Conservation (phyloP, 1,140 invertebrate species). For the Hestina assimilis region DNA sequence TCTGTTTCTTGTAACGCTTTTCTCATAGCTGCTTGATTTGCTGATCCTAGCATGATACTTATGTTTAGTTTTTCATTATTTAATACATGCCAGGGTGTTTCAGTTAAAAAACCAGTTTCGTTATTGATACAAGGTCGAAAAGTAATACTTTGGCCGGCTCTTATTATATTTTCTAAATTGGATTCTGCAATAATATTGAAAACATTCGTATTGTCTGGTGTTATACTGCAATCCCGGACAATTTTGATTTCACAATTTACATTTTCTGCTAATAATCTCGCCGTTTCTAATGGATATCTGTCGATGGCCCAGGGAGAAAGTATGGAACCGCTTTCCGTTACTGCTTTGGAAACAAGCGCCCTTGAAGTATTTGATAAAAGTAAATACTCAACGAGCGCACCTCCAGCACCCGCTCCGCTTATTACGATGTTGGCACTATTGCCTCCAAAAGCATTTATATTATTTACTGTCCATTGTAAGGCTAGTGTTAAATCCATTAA, state of each 20-base stretch:
- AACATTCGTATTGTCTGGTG: constrained; percentile 2
- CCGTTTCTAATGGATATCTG: constrained; percentile 41
- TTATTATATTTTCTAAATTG: constrained; percentile 33
- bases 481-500: constrained; percentile 84
- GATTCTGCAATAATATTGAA: constrained; percentile 1
- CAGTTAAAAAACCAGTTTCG: constrained; percentile 33
- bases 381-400: constrained; percentile 49
- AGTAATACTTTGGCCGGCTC: constrained; percentile 22
- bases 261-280: constrained; percentile 24
- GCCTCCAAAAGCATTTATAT: constrained; percentile 85
- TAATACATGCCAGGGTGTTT: constrained; percentile 45
- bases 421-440: constrained; percentile 75
- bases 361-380: constrained; percentile 43
- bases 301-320: constrained; percentile 59
- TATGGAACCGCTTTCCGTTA: constrained; percentile 55
- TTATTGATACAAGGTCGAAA: constrained; percentile 54
- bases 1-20: constrained; percentile 36
- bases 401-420: constrained; percentile 45
- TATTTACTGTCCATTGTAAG: constrained; percentile 82
- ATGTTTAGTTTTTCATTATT: constrained; percentile 29
- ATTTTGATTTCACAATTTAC: constrained; percentile 1
- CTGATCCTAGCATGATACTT: constrained; percentile 47
- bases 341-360: constrained; percentile 46
- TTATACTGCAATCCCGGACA: no score
- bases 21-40: constrained; percentile 45